Percentiles rank a stretch among this genome's conserved stretches.
These are phyloP conservation scores for Alentia gelatinosa DNA, from an alignment of 2,888 invertebrate genomes.

Conservation along the genomic window DNA sequence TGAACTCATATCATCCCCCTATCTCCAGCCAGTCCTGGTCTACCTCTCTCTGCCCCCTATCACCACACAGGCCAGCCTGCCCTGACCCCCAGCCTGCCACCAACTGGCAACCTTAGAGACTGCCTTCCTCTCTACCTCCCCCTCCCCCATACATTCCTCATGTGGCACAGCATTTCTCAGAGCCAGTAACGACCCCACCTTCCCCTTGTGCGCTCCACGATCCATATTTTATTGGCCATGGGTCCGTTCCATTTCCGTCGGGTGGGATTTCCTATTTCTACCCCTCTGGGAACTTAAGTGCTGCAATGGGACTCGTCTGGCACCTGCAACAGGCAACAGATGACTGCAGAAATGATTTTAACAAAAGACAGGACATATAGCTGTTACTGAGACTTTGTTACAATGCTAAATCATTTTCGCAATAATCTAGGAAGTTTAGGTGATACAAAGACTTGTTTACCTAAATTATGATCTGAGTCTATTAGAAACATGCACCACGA, in stretches of 20 bases:
- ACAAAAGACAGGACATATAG: too few relatives aligned
- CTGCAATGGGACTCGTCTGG: background rate
- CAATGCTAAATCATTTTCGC: too few relatives aligned
- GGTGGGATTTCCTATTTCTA: background rate
- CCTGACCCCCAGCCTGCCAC: too few relatives aligned
- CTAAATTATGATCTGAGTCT: too few relatives aligned
- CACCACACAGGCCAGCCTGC: background rate
- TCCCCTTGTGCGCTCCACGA: background rate
- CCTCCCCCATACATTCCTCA: background rate
- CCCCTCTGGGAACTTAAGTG: background rate
- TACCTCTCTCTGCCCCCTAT: background rate
- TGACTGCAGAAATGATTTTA: background rate
- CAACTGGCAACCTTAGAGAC: too few relatives aligned
- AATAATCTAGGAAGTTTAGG: too few relatives aligned
- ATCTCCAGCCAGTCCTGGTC: background rate
- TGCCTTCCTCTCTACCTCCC: too few relatives aligned
- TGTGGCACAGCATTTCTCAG: background rate
- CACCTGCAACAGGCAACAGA: background rate
- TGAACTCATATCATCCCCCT: background rate
- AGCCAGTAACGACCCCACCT: background rate
- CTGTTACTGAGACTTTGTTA: too few relatives aligned
- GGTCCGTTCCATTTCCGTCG: background rate
- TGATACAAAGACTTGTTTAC: too few relatives aligned
- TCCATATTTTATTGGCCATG: slow-evolving; percentile 1
- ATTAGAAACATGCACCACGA: too few relatives aligned